Evolutionary conservation across 2,888 invertebrate species (phyloP), one percentile per base, ranked within the genome.

Genomic region (Herminia tarsipennalis): DNA sequence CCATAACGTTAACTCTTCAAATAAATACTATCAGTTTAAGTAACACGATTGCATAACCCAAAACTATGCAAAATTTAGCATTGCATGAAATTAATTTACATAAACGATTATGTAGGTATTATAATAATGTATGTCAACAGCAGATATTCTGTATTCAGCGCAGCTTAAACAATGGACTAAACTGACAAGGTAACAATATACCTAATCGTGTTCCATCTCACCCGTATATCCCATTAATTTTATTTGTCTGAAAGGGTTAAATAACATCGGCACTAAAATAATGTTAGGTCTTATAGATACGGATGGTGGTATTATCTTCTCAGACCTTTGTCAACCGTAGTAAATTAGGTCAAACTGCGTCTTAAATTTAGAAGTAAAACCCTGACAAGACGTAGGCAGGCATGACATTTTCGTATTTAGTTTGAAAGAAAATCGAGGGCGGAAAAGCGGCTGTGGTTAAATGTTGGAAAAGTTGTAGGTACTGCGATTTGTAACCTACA

Each of bases 101-200:
- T 32, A 32, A 18, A 32, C 17, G 21, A 8, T 33, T 33, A 1
- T 6, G 9, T 34, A 16, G 38, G 37, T 25, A 37, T 21, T 46
- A 32, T 43, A 25, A 37, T 43, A 5, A 38, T 18, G 24, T 35
- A 8, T 42, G 44, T 47, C 46, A 50, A 24, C 33, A 22, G 14
- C 46, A 60, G 56, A 43, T 49, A 45, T 30, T n/a, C 46, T 25
- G 34, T 17, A n/a, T n/a, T n/a, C n/a, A n/a, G n/a, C 49, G 46
- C 41, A 44, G 36, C 41, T 41, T 43, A 41, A 49, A 52, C 40
- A 45, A 58, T 45, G 45, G 22, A 27, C 42, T 37, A 21, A 39
- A 27, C 39, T 27, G 17, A 25, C 22, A 12, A 6, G 5, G 25
- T 25, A 12, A 27, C 33, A 36, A 43, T 43, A 41, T 60, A n/a